Evolutionary conservation across 2,888 invertebrate genomes (phyloP).

Genomic region (Cerastis rubricosa): DNA sequence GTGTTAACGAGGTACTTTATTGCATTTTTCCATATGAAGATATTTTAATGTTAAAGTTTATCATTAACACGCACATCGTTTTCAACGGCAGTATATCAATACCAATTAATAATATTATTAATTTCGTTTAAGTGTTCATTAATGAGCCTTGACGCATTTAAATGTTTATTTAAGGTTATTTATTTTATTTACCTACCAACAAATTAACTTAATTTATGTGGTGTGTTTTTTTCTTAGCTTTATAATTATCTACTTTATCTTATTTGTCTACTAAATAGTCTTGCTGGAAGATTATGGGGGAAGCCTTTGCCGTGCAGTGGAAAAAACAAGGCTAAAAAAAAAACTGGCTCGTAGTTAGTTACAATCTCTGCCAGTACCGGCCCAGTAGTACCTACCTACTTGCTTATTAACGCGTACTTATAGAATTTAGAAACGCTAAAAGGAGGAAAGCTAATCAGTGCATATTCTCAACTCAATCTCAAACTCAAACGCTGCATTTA

Average conservation of each 20-base stretch:
- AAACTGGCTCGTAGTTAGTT: background rate
- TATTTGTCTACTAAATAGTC: background rate
- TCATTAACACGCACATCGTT: conserved; percentile 27
- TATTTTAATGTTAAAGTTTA: conserved; percentile 36
- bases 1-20: conserved; percentile 51
- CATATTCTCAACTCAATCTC: no score
- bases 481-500: no score
- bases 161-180: conserved; percentile 12
- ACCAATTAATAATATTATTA: conserved; percentile 24
- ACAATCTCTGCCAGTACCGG: background rate
- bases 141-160: background rate
- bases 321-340: no score
- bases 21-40: conserved; percentile 31
- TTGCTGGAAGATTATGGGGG: no score
- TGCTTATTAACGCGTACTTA: background rate
- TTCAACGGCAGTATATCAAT: conserved; percentile 35
- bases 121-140: conserved; percentile 15
- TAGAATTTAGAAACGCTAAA: background rate
- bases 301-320: no score
- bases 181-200: background rate
- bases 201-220: background rate
- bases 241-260: background rate
- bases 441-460: background rate
- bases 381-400: background rate
- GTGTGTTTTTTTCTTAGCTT: background rate